Conservation (phyloP, 2,888 invertebrate species). For the Cataglyphis altisquamis region DNA sequence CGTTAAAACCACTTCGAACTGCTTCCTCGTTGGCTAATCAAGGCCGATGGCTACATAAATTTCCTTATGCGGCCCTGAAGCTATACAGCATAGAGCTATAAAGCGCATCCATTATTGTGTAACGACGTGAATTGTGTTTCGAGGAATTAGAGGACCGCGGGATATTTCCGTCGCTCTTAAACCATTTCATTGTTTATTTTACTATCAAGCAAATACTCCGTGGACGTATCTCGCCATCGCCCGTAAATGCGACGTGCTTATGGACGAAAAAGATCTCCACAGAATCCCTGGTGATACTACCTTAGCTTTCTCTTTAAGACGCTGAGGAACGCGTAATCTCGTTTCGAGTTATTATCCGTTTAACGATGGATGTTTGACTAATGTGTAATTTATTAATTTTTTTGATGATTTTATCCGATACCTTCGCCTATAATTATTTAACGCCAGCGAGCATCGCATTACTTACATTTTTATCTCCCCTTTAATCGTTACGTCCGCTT, state of each 20-base stretch:
- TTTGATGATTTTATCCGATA: background rate
- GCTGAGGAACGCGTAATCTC: background rate
- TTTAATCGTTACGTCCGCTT: conserved; percentile 54
- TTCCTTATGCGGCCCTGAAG: conserved; percentile 49
- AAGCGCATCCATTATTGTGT: conserved; percentile 17
- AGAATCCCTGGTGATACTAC: background rate
- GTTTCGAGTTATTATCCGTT: background rate
- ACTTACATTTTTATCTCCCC: background rate
- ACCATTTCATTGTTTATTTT: conserved; percentile 8
- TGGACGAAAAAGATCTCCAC: background rate
- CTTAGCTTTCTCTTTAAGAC: background rate
- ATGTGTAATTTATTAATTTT: background rate
- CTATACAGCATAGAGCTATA: background rate
- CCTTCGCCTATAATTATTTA: background rate
- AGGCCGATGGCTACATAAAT: conserved; percentile 68
- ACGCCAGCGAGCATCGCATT: background rate
- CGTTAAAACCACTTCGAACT: conserved; percentile 54
- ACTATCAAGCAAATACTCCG: background rate
- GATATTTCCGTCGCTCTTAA: conserved; percentile 19
- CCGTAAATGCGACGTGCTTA: conserved; percentile 9
- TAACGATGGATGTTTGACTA: background rate
- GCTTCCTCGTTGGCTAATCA: conserved; percentile 58
- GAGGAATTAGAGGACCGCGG: background rate
- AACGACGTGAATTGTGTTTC: background rate
- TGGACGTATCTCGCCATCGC: background rate